Evolutionary conservation across 2,113 vertebrate species (phyloP), one percentile per base, ranked within the genome.

Genomic region (Myrmecobius fasciatus): DNA sequence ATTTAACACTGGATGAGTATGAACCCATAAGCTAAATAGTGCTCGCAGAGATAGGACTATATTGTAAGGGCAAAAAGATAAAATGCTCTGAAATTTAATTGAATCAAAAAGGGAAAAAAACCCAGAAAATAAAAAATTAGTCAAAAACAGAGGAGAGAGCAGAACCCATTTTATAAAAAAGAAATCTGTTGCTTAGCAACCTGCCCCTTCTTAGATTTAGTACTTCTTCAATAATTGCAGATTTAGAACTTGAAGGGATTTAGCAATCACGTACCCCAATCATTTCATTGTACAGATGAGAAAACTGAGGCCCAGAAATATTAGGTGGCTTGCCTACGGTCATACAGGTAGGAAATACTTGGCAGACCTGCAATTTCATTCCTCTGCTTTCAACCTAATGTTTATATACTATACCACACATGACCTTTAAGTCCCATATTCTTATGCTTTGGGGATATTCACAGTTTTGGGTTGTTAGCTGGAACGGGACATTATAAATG

Each of bases 11-110:
- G 14, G 43, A 31, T 14, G 54, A 43, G 0, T 92, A 95, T 95
- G 47, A 96, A 96, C 91, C 93, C 83, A 95, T 94, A 95, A 97
- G 36, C 14, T 83, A 97, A 94, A 94, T 91, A 97, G 25, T 14
- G 90, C 31, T 95, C 24, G 96, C 25, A 56, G 91, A 67, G 90
- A 31, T 94, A 91, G 96, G 92, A 89, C 43, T 98, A 89, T 89
- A 91, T 95, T 93, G 75, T 91, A 93, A 9, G 25, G 51, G 0
- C 0, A 94, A 94, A 95, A 96, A 22, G 22, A 53, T 93, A 17
- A 95, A 91, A 46, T 89, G 9, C 91, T 92, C 3, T 8, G 60
- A 8, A 22, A 91, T 96, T 94, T 93, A 96, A 95, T 94, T 96
- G 92, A 96, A 96, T 43, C 12, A 91, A 67, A 24, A 92, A 49